Evolutionary conservation across 2,888 invertebrate species (phyloP).

Genomic region (Tholera decimalis): DNA sequence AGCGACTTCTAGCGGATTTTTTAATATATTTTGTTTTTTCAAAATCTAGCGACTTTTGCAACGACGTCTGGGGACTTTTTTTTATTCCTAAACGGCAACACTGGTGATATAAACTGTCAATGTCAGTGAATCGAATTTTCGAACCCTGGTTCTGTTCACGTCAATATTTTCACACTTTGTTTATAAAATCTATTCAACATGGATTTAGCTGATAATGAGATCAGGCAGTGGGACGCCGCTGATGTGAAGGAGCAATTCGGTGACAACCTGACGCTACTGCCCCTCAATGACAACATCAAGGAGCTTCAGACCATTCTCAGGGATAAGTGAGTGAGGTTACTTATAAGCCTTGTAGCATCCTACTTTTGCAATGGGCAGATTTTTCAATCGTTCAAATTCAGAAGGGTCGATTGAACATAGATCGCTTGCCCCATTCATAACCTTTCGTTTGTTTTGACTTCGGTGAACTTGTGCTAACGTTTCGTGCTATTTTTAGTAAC

Average conservation of each 20-base stretch:
- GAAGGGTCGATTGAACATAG: not conserved
- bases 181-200: conserved; percentile 69
- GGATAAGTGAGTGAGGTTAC: conserved; percentile 94
- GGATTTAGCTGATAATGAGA: conserved; percentile 85
- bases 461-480: not conserved
- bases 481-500: conserved; percentile 44
- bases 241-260: conserved; percentile 92
- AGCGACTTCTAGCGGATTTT: too few species aligned
- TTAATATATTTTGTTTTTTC: too few species aligned
- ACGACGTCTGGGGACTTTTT: too few species aligned
- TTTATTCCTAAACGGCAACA: too few species aligned
- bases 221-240: conserved; percentile 84
- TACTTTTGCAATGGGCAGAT: conserved; percentile 14
- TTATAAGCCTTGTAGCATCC: conserved; percentile 24
- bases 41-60: too few species aligned
- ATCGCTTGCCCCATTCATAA: not conserved
- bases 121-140: conserved; percentile 1
- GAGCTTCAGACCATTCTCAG: conserved; percentile 97
- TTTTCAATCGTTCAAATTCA: not conserved
- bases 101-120: too few species aligned
- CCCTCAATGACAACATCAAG: conserved; percentile 95
- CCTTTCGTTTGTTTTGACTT: not conserved
- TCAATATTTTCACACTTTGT: conserved; percentile 51
- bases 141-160: conserved; percentile 29
- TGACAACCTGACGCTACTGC: conserved; percentile 93